A percentile compares a stretch with the other conserved stretches of the same genome.
Evolutionary conservation across 2,113 vertebrate species (phyloP).

Genomic region (Gallinago paraguaiae): DNA sequence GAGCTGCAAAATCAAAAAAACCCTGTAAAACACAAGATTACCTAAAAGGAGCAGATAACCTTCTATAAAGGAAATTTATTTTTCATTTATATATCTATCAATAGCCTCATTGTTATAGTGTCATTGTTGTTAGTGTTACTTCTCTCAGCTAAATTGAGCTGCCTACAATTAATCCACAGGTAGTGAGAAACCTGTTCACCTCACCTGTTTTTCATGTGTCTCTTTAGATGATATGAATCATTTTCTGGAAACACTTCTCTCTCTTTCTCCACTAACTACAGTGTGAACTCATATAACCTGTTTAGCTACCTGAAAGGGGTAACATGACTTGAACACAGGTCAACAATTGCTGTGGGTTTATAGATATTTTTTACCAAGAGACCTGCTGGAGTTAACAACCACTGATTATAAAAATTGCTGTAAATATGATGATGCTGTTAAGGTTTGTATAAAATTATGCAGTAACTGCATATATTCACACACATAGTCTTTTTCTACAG

Average conservation of each 20-base stretch:
- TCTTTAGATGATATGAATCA: background rate
- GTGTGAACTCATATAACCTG: background rate
- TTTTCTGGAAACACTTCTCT: background rate
- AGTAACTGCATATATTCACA: background rate
- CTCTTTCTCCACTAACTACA: background rate
- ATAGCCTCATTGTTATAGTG: background rate
- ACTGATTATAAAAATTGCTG: conserved; percentile 16
- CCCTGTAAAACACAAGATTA: background rate
- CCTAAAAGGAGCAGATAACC: background rate
- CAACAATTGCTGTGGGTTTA: background rate
- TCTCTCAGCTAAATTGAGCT: background rate
- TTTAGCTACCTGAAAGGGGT: background rate
- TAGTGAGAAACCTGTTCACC: background rate
- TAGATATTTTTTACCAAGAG: background rate
- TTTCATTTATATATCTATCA: background rate
- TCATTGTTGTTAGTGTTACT: background rate
- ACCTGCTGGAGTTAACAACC: background rate
- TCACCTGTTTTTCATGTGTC: background rate
- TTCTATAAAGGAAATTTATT: background rate
- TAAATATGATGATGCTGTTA: conserved; percentile 1
- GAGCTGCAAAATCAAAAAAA: background rate
- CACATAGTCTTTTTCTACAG: background rate
- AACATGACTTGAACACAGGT: background rate
- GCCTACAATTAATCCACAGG: background rate
- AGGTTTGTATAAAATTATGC: conserved; percentile 1